Evolutionary conservation across 2,797 vertebrate genomes (phyloP), one percentile per base, ranked within the genome.

Genomic region (Diglossa cyanea): DNA sequence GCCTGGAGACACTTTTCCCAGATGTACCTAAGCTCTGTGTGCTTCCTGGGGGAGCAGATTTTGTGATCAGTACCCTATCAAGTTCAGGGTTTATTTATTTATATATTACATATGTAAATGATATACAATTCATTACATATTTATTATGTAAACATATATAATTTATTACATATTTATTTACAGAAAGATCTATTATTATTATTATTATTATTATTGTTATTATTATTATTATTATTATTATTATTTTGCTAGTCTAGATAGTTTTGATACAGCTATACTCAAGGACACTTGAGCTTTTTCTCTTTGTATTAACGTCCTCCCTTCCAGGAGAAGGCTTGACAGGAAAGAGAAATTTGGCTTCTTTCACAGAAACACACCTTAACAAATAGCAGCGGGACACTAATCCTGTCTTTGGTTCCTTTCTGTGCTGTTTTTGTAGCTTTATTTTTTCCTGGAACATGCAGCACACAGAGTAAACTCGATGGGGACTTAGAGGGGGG

Each of bases 311-410:
- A 13, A 83, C 40, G 42, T 15, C 19, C 13, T 93, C 7, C n/a
- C 42, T 75, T 63, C 35, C 37, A 83, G 86, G 39, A 83, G 60
- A 63, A 89, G 30, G 4, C 16, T 89, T 72, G 77, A 86, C 35
- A 90, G 91, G 57, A 55, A 33, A 67, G 31, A 87, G 37, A 73
- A 92, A 37, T 35, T 71, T 65, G 60, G 30, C 37, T 84, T 85
- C 33, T 93, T 88, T 92, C 37, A 76, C n/a, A 61, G 65, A 82
- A 73, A 44, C 17, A 14, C 21, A 2, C 15, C 23, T 50, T 70
- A 82, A 84, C 20, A 53, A 76, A 53, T 20, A 50, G 17, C 28
- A 28, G 33, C 3, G 26, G 63, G 61, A 62, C 14, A 5, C 21
- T 76, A 82, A 91, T 71, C 20, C 33, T 70, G n/a, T 19, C 44